Evolutionary conservation across 2,797 vertebrate genomes (phyloP).

Genomic region (Gadopsis bispinosus): DNA sequence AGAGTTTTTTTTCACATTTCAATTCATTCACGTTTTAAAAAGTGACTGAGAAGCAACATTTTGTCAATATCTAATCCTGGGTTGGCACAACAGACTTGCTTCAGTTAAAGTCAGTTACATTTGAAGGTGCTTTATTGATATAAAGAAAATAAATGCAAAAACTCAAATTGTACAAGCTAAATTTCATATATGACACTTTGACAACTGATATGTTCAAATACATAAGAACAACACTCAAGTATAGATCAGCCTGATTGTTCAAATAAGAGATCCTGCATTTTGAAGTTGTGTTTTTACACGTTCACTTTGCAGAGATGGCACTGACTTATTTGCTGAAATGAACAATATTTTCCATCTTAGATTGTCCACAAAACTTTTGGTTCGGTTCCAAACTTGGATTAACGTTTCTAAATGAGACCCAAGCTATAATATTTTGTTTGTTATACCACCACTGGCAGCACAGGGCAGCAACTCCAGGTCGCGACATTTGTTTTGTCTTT

Average conservation of each 20-base stretch:
- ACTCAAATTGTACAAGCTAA: background rate
- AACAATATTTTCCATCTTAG: background rate
- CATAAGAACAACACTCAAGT: too few relatives aligned
- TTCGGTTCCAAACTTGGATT: background rate
- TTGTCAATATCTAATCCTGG: background rate
- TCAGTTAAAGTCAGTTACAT: background rate
- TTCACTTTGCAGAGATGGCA: background rate
- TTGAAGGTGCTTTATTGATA: background rate
- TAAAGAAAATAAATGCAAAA: background rate
- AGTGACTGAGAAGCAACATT: too few relatives aligned
- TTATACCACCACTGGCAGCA: too few relatives aligned
- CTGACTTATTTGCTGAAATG: background rate
- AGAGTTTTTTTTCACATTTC: too few relatives aligned
- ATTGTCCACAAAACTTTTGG: background rate
- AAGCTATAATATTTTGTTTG: background rate
- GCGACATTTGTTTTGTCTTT: too few relatives aligned
- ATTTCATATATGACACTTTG: background rate
- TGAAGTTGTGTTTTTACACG: background rate
- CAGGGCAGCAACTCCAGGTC: too few relatives aligned
- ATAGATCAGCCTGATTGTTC: too few relatives aligned
- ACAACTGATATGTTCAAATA: too few relatives aligned
- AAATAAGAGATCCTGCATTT: too few relatives aligned
- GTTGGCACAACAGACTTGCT: too few relatives aligned
- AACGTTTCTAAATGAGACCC: background rate
- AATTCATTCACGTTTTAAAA: background rate